Conservation (phyloP, 2,888 invertebrate species). For the Globia sparganii region DNA sequence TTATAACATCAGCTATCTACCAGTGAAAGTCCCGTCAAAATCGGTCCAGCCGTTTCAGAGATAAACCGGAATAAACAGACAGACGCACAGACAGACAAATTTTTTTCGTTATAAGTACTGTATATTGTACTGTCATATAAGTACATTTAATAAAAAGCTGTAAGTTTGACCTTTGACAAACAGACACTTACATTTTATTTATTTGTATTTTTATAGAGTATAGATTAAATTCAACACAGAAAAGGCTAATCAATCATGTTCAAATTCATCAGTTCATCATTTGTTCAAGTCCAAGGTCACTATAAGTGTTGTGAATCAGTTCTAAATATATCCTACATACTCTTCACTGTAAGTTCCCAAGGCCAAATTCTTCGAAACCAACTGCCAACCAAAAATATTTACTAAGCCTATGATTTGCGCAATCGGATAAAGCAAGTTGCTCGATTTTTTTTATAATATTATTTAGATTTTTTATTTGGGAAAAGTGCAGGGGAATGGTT, state of each 20-base stretch:
- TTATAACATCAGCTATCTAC: no score
- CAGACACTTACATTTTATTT: no score
- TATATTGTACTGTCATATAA: no score
- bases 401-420: neutral
- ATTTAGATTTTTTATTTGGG: no score
- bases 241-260: conserved; percentile 32
- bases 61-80: no score
- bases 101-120: no score
- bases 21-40: no score
- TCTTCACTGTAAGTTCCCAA: conserved; percentile 1
- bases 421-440: neutral
- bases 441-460: neutral
- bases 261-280: no score
- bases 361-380: neutral
- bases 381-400: neutral
- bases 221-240: neutral
- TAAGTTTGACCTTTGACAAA: no score
- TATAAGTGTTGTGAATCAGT: conserved; percentile 17
- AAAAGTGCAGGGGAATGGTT: neutral
- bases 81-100: no score
- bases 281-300: conserved; percentile 32
- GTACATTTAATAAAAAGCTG: no score
- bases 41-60: no score
- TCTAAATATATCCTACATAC: conserved; percentile 20
- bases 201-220: neutral